Percentiles rank a stretch among this genome's conserved stretches.
Conservation (phyloP, 2,113 vertebrate genomes). For the human region GRCh38 chr6:90820501-90821000, state of each 20-base stretch:
- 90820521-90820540: background rate
- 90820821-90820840: constrained; percentile 79
- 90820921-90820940: constrained; percentile 62
- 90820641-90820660: background rate
- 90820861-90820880: constrained; percentile 62
- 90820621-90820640: background rate
- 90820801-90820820: constrained; percentile 80
- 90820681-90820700: background rate
- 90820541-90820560: background rate
- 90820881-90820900: constrained; percentile 77
- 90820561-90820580: background rate
- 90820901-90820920: constrained; percentile 68
- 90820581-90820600: background rate
- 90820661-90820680: background rate
- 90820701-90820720: constrained; percentile 27
- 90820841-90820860: constrained; percentile 35
- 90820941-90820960: constrained; percentile 73
- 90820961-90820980: constrained; percentile 58
- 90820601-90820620: background rate
- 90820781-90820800: constrained; percentile 74
- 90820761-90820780: constrained; percentile 67
- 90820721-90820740: constrained; percentile 43
- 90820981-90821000: constrained; percentile 80
- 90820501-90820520: background rate
- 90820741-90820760: constrained; percentile 68